These are phyloP conservation scores for Galeruca laticollis DNA, from an alignment of 2,888 invertebrate species.

Conservation along the genomic window DNA sequence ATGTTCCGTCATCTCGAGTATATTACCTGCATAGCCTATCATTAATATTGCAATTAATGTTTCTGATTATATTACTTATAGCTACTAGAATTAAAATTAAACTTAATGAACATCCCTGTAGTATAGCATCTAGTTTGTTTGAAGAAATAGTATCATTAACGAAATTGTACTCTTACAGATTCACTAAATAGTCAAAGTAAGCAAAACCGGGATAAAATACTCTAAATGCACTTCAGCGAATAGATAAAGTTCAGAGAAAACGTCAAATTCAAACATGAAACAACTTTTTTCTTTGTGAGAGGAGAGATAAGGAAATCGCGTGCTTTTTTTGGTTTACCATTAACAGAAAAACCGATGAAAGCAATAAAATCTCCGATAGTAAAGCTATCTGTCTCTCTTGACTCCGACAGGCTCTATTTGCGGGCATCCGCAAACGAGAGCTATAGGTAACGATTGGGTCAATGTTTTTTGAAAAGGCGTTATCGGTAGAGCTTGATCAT, in stretches of 20 bases:
- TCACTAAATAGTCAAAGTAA: neutral
- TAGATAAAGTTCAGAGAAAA: neutral
- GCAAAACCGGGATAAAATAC: neutral
- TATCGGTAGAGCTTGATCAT: neutral
- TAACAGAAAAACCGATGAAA: constrained; percentile 19
- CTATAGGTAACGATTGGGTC: constrained; percentile 11
- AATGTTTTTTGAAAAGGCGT: neutral
- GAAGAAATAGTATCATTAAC: neutral
- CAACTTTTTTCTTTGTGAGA: neutral
- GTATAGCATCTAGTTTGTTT: neutral
- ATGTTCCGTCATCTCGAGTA: too few relatives aligned
- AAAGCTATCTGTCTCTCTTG: constrained; percentile 18
- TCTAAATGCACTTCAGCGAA: neutral
- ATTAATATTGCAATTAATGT: too few relatives aligned
- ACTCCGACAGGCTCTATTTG: constrained; percentile 19
- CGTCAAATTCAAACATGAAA: neutral
- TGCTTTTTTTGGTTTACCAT: constrained; percentile 10
- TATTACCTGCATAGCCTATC: too few relatives aligned
- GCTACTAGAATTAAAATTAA: too few relatives aligned
- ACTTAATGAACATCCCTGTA: too few relatives aligned
- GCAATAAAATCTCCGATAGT: constrained; percentile 17
- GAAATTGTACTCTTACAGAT: neutral
- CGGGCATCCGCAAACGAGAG: constrained; percentile 17
- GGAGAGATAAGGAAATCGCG: constrained; percentile 10
- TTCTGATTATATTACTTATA: too few relatives aligned